phyloP scores from a whole-genome alignment of 1,140 invertebrate species.

The Nilaparvata lugens region DNA sequence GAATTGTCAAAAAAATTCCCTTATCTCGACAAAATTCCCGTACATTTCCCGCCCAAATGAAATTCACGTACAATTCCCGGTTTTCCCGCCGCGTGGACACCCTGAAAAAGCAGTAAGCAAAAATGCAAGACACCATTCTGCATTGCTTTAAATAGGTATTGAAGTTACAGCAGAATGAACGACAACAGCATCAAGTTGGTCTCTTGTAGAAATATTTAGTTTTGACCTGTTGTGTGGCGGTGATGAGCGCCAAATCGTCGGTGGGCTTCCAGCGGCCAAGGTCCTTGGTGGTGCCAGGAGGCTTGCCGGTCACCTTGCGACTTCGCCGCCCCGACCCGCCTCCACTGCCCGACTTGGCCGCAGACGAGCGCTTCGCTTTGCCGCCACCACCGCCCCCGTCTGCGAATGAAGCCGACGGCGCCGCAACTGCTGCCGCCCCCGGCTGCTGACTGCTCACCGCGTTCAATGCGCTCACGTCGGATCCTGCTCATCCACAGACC shows the following conservation, averaged over 20 bases:
- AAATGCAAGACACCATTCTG: too few relatives aligned
- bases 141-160: too few relatives aligned
- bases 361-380: not conserved
- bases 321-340: constrained; percentile 13
- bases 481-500: too few relatives aligned
- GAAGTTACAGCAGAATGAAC: too few relatives aligned
- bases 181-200: too few relatives aligned
- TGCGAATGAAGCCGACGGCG: not conserved
- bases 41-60: too few relatives aligned
- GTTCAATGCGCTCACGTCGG: not conserved
- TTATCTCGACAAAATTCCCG: too few relatives aligned
- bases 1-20: too few relatives aligned
- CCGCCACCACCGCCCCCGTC: not conserved
- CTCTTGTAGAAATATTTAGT: not conserved
- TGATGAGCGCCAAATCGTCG: constrained; percentile 89
- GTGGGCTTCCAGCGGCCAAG: constrained; percentile 93
- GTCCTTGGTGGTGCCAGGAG: constrained; percentile 65
- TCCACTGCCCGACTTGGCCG: not conserved
- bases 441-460: not conserved
- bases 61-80: too few relatives aligned
- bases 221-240: constrained; percentile 86
- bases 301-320: constrained; percentile 49
- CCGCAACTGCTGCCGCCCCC: not conserved
- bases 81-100: too few relatives aligned
- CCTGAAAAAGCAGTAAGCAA: too few relatives aligned